Percentiles rank a stretch among this genome's conserved stretches.
Conservation (phyloP, 2,888 invertebrate genomes). For the Cotesia congregata region DNA sequence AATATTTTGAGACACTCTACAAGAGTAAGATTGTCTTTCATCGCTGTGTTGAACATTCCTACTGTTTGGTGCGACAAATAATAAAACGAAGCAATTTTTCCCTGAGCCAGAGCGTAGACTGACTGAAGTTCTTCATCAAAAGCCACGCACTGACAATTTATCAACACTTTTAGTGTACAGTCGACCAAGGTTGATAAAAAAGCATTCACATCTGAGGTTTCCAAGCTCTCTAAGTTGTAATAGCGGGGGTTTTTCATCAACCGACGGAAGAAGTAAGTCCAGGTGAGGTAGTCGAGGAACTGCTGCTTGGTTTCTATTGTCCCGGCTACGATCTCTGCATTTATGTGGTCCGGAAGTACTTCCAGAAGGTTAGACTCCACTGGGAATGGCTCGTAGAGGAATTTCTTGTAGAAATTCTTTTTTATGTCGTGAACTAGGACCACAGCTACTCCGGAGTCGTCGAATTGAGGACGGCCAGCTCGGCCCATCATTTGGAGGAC, state of each 20-base stretch:
- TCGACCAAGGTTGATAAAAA: conserved; percentile 89
- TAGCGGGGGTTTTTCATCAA: conserved; percentile 93
- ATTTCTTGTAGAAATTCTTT: conserved; percentile 99
- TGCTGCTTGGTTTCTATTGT: conserved; percentile 94
- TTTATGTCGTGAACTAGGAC: conserved; percentile 95
- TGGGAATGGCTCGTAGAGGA: conserved; percentile 98
- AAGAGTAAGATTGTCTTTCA: conserved; percentile 77
- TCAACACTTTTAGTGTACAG: conserved; percentile 80
- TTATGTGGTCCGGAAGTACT: conserved; percentile 95
- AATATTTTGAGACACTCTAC: conserved; percentile 85
- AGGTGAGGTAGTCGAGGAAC: conserved; percentile 96
- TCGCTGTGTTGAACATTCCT: conserved; percentile 81
- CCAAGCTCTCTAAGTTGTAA: conserved; percentile 83
- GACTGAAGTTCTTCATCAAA: conserved; percentile 74
- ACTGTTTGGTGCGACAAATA: conserved; percentile 95
- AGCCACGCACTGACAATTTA: conserved; percentile 83
- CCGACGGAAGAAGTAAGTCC: conserved; percentile 97
- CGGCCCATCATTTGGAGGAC: conserved; percentile 99
- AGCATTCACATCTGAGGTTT: conserved; percentile 78
- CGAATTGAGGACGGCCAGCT: conserved; percentile 97
- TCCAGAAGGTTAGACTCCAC: conserved; percentile 95
- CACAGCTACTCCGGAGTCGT: conserved; percentile 90
- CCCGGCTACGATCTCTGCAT: conserved; percentile 96
- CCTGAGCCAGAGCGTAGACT: conserved; percentile 75
- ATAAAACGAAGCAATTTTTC: conserved; percentile 95